These are phyloP conservation scores for Seira ritae DNA, from an alignment of 2,888 invertebrate species.

Conservation along the genomic window DNA sequence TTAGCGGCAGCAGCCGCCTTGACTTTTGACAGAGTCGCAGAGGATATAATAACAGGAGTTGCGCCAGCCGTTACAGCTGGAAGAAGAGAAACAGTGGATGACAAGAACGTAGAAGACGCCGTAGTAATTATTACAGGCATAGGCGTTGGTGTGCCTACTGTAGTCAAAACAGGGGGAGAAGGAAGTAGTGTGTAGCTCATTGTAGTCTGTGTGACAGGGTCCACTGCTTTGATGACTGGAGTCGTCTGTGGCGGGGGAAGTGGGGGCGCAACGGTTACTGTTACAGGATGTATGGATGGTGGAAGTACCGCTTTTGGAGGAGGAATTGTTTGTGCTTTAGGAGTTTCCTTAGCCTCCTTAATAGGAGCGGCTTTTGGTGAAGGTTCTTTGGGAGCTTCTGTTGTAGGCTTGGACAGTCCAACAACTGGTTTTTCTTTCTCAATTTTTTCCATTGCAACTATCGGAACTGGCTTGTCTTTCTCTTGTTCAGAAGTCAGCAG, in stretches of 20 bases:
- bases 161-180: constrained; percentile 6
- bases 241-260: neutral
- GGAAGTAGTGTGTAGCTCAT: no score
- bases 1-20: neutral
- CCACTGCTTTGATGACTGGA: neutral
- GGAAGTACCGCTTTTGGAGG: neutral
- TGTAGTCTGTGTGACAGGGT: neutral
- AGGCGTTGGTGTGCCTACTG: neutral
- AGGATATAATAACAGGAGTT: constrained; percentile 11
- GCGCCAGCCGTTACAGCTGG: neutral
- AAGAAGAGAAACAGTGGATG: neutral
- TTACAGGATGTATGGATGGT: neutral
- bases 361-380: neutral
- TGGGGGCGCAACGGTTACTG: neutral
- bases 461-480: constrained; percentile 25
- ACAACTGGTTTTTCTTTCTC: neutral
- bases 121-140: constrained; percentile 1
- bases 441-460: constrained; percentile 34
- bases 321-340: neutral
- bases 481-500: constrained; percentile 23
- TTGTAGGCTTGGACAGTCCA: neutral
- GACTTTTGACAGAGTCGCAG: neutral
- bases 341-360: neutral
- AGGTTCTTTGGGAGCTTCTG: neutral
- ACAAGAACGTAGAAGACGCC: neutral